A percentile compares a stretch with the other conserved stretches of the same genome.
phyloP scores from a whole-genome alignment of 1,140 invertebrate genomes.

The Trachymyrmex cornetzi region DNA sequence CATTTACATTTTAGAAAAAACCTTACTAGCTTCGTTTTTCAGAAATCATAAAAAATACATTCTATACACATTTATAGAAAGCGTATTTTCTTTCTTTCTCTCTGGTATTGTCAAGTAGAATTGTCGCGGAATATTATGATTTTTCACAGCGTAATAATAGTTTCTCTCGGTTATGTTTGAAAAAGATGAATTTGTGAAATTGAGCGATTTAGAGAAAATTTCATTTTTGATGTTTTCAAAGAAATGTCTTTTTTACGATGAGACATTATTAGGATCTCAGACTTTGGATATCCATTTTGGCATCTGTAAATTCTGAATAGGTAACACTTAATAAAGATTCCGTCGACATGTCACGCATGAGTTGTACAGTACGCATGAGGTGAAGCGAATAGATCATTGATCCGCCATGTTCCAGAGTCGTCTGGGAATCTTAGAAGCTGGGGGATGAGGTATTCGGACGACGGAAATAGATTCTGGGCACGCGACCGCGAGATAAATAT shows the following conservation, averaged over 20 bases:
- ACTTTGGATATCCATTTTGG: background rate
- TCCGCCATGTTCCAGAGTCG: conserved; percentile 24
- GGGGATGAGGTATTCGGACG: conserved; percentile 8
- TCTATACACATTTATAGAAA: background rate
- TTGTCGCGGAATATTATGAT: background rate
- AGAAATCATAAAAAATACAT: background rate
- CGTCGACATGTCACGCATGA: background rate
- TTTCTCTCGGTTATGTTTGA: background rate
- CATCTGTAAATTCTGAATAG: background rate
- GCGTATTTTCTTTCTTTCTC: background rate
- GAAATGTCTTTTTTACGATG: background rate
- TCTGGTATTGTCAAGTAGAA: background rate
- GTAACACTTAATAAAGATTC: conserved; percentile 32
- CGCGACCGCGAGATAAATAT: conserved; percentile 41
- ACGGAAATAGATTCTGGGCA: conserved; percentile 36
- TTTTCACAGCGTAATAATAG: background rate
- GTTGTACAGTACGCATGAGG: background rate
- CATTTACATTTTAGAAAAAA: background rate
- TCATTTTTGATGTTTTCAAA: background rate
- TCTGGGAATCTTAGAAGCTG: conserved; percentile 48
- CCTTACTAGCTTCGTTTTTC: background rate
- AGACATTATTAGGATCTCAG: background rate
- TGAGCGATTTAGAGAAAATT: background rate
- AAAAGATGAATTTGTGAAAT: conserved; percentile 21
- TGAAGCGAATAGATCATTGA: conserved; percentile 38